Conservation (phyloP, 2,113 vertebrate species). For the Urocynchramus pylzowi region DNA sequence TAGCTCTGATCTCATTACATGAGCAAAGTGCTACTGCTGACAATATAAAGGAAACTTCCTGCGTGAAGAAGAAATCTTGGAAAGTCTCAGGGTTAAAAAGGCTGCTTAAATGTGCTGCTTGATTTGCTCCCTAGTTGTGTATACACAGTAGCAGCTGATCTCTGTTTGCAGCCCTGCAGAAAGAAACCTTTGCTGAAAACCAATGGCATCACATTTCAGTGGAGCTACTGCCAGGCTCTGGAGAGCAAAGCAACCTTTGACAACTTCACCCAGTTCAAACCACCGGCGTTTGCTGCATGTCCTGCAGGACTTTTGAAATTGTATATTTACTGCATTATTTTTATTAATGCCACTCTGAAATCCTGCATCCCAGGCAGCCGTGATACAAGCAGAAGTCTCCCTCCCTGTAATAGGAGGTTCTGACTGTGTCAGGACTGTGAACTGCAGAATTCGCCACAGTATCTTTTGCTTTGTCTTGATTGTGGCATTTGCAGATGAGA, state of each 20-base stretch:
- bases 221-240: constrained; percentile 82
- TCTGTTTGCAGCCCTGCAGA: constrained; percentile 86
- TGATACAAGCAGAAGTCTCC: neutral
- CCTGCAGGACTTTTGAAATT: neutral
- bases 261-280: constrained; percentile 71
- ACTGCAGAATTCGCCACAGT: constrained; percentile 32
- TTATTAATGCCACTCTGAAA: neutral
- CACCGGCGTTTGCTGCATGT: constrained; percentile 24
- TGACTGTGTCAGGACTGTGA: constrained; percentile 25
- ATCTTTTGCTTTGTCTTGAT: constrained; percentile 34
- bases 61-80: constrained; percentile 77
- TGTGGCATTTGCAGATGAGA: constrained; percentile 28
- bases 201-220: constrained; percentile 89
- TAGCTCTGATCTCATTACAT: constrained; percentile 81
- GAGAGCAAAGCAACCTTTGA: constrained; percentile 77
- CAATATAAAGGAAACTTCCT: constrained; percentile 76
- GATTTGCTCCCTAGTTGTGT: constrained; percentile 78
- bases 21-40: constrained; percentile 74
- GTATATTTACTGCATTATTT: neutral
- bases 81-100: constrained; percentile 78
- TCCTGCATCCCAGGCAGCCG: neutral
- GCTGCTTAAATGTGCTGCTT: constrained; percentile 77
- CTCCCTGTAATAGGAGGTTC: neutral
- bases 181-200: constrained; percentile 83
- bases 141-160: constrained; percentile 81